Evolutionary conservation across 2,797 vertebrate species (phyloP).

Genomic region (Urophycis tenuis): DNA sequence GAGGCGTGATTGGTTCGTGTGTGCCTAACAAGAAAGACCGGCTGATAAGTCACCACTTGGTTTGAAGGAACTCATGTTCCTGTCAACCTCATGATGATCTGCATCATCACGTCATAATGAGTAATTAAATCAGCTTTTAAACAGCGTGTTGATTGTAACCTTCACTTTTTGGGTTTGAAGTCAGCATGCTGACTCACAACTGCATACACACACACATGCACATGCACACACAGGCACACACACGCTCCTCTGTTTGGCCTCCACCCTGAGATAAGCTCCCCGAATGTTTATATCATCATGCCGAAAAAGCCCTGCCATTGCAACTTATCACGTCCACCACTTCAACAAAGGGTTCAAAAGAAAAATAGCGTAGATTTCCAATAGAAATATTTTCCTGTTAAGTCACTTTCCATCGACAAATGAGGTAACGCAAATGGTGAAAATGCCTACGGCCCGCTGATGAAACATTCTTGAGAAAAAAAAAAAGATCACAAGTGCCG

Average conservation of each 20-base stretch:
- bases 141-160: not conserved
- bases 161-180: not conserved
- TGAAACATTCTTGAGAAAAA: too few relatives aligned
- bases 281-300: not conserved
- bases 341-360: not conserved
- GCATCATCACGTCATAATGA: not conserved
- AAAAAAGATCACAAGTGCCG: too few relatives aligned
- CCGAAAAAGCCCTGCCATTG: not conserved
- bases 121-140: not conserved
- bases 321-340: not conserved
- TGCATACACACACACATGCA: not conserved
- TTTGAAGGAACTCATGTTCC: not conserved
- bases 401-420: too few relatives aligned
- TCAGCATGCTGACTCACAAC: not conserved
- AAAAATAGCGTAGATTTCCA: too few relatives aligned
- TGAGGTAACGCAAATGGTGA: too few relatives aligned
- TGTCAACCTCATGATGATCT: too few relatives aligned
- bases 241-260: not conserved
- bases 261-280: not conserved
- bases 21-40: conserved; percentile 9
- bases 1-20: conserved; percentile 21
- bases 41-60: not conserved
- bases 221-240: not conserved
- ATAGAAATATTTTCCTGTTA: too few relatives aligned
- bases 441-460: too few relatives aligned